phyloP scores from a whole-genome alignment of 2,113 vertebrate genomes.

The Anhinga anhinga region DNA sequence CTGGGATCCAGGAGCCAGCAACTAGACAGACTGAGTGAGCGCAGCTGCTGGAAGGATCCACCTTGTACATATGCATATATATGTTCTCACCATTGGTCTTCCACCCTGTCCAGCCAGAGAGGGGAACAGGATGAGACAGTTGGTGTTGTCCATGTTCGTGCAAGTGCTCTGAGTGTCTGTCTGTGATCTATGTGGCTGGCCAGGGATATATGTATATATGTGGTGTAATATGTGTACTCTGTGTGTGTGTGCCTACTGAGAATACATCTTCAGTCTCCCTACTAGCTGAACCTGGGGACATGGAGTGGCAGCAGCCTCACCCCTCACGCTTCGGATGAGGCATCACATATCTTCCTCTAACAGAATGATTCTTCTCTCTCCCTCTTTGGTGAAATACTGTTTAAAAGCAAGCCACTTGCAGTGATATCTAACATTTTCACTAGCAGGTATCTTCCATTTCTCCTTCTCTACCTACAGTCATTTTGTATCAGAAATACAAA shows the following conservation, averaged over 20 bases:
- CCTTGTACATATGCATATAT: too few species aligned
- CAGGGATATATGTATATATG: neutral
- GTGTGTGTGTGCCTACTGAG: neutral
- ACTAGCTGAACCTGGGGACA: neutral
- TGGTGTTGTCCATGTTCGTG: neutral
- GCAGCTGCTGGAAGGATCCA: neutral
- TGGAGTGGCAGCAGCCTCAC: neutral
- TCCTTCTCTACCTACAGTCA: neutral
- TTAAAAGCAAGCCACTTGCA: neutral
- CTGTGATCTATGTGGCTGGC: neutral
- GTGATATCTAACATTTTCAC: neutral
- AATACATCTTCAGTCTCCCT: neutral
- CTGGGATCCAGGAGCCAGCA: neutral
- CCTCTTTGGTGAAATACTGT: neutral
- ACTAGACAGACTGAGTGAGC: neutral
- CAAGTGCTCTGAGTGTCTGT: neutral
- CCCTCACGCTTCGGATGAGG: neutral
- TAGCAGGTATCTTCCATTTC: neutral
- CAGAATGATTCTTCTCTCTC: neutral
- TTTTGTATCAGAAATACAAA: neutral
- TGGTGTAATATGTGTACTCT: neutral
- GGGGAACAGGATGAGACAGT: accelerated
- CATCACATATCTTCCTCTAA: neutral
- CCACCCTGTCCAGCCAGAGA: neutral
- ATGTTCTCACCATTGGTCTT: neutral